Percentiles rank a stretch among this genome's conserved stretches.
These are phyloP conservation scores for Seriola dumerili DNA, from an alignment of 2,113 vertebrate genomes.

Conservation along the genomic window DNA sequence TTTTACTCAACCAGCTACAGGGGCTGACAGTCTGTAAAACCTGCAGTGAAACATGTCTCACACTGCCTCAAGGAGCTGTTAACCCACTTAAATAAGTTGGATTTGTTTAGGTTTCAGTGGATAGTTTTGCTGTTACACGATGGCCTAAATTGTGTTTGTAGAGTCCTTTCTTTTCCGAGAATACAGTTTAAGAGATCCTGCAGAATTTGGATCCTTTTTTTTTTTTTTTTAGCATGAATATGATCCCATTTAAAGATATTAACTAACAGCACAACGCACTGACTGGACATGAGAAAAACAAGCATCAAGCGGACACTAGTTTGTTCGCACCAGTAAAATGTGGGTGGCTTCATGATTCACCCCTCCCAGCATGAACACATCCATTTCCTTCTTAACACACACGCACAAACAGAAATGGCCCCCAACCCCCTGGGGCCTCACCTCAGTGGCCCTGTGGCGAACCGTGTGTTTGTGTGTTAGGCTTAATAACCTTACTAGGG, in stretches of 20 bases:
- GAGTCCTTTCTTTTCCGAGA: slow-evolving; percentile 14
- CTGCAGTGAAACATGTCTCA: slow-evolving; percentile 61
- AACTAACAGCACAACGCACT: background rate
- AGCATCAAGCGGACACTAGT: background rate
- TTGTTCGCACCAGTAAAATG: slow-evolving; percentile 41
- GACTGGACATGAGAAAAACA: background rate
- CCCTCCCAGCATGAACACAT: slow-evolving; percentile 41
- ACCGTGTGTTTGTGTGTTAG: slow-evolving; percentile 76
- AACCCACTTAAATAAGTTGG: slow-evolving; percentile 56
- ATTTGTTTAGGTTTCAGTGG: slow-evolving; percentile 53
- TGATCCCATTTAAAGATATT: slow-evolving; percentile 20
- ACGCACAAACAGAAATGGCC: slow-evolving; percentile 55
- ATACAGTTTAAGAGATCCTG: background rate
- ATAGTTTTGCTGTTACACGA: slow-evolving; percentile 40
- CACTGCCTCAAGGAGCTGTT: slow-evolving; percentile 62
- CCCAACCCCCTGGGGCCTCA: slow-evolving; percentile 54
- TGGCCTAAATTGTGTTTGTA: slow-evolving; percentile 26
- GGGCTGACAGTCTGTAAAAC: slow-evolving; percentile 58
- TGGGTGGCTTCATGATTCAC: slow-evolving; percentile 57
- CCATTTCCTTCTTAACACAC: slow-evolving; percentile 30
- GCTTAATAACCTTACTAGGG: slow-evolving; percentile 70
- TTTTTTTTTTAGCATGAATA: slow-evolving; percentile 10
- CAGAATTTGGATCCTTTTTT: slow-evolving; percentile 1
- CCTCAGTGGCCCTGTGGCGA: slow-evolving; percentile 62
- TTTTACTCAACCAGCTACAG: slow-evolving; percentile 33